Evolutionary conservation across 2,888 invertebrate genomes (phyloP).

Genomic region (Chaetoderma sp.): DNA sequence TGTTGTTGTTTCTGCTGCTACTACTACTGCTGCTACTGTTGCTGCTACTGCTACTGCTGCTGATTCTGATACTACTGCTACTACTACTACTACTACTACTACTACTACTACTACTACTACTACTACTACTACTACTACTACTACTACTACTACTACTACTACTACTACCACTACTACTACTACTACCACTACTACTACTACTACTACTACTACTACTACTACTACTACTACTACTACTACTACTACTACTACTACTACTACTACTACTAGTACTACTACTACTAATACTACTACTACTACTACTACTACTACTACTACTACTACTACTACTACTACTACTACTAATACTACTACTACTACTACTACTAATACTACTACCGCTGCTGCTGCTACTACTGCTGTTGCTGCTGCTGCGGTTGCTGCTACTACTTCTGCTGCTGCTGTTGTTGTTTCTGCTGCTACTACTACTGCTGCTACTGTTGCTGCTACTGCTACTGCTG

Average conservation of each 20-base stretch:
- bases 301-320: constrained; percentile 20
- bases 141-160: constrained; percentile 23
- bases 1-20: too few species aligned
- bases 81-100: too few species aligned
- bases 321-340: constrained; percentile 20
- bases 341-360: too few species aligned
- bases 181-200: constrained; percentile 24
- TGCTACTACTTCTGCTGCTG: too few species aligned
- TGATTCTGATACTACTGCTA: too few species aligned
- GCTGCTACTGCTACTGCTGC: too few species aligned
- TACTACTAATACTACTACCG: too few species aligned
- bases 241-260: constrained; percentile 27
- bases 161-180: constrained; percentile 23
- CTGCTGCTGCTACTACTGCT: constrained; percentile 22
- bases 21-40: too few species aligned
- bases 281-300: too few species aligned
- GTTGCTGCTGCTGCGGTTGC: too few species aligned
- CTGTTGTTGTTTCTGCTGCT: too few species aligned
- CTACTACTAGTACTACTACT: too few species aligned
- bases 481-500: constrained; percentile 13
- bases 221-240: constrained; percentile 24
- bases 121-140: constrained; percentile 24
- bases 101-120: constrained; percentile 19
- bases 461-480: constrained; percentile 12
- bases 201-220: constrained; percentile 25